Evolutionary conservation across 2,113 vertebrate species (phyloP).

Genomic region (Pachycephala philippinensis): DNA sequence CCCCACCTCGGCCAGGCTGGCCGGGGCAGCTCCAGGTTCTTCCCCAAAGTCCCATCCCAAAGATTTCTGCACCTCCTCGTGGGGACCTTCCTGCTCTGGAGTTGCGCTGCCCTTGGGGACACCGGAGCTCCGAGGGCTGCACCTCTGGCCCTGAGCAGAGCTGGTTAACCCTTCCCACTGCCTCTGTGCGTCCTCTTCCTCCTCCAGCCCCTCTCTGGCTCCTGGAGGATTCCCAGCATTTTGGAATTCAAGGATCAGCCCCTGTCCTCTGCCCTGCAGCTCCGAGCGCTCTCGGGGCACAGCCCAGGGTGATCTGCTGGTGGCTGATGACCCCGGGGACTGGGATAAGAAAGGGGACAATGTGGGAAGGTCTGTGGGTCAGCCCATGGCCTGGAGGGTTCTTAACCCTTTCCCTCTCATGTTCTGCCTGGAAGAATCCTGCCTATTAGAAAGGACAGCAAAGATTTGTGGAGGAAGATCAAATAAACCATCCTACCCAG

Average conservation of each 20-base stretch:
- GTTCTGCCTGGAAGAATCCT: background rate
- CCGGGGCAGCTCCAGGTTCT: background rate
- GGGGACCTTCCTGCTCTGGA: background rate
- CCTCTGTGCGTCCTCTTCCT: too few relatives aligned
- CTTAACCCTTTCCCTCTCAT: background rate
- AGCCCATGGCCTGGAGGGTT: constrained; percentile 29
- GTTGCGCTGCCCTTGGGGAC: background rate
- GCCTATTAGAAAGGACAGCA: background rate
- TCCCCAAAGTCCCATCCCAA: background rate
- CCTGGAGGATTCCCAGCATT: background rate
- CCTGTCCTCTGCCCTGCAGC: background rate
- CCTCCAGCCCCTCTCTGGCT: background rate
- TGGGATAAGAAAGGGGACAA: constrained; percentile 1
- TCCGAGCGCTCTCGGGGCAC: background rate
- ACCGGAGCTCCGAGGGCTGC: background rate
- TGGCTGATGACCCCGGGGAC: constrained; percentile 14
- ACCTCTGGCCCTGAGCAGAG: too few relatives aligned
- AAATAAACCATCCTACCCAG: background rate
- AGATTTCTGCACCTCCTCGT: accelerated
- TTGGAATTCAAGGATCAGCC: background rate
- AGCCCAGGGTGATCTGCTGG: constrained; percentile 26
- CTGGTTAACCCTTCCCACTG: background rate
- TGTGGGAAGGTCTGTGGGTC: constrained; percentile 33
- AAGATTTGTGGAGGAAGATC: background rate
- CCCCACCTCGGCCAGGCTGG: background rate